Base-by-base conservation (phyloP, 23 tunicate genomes). In the Ciona savignyi region DNA sequence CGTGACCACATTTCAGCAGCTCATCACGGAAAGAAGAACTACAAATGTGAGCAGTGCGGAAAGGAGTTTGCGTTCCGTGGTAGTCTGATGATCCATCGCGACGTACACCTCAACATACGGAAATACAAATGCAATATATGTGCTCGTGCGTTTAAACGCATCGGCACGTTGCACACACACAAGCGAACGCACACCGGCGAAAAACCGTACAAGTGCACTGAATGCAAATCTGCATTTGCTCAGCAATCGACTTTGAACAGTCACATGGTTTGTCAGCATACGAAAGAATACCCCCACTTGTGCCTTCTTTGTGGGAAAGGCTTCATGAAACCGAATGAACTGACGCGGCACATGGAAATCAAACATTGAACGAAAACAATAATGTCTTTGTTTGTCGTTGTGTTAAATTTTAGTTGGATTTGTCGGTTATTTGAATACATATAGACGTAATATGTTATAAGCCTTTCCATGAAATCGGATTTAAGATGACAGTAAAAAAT, bases 311-410 rank as follows among this genome's bases (percentile, higher is more conserved):
- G 56, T 42, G 56, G 56, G 15, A 42, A 42, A 42, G 56, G 56
- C 9, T 42, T 42, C 15, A 42, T 42, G 15, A 42, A 42, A 42
- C 56, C 56, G 15, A 42, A 42, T 42, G 56, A 42, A 42, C 56
- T 42, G 11, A 42, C 56, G 15, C 9, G 56, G 15, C 56, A 42
- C 56, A 42, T 42, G 56, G 56, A 42, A 42, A 42, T 42, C 56
- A 42, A 42, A 42, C 56, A 42, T 42, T 42, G 56, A 42, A 42
- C 56, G n/a, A n/a, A n/a, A n/a, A n/a, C n/a, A n/a, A n/a, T n/a
- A n/a, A n/a, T n/a, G n/a, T n/a, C n/a, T n/a, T n/a, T n/a, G n/a
- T n/a, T n/a, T n/a, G n/a, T n/a, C n/a, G n/a, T n/a, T n/a, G n/a
- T n/a, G n/a, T n/a, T n/a, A n/a, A n/a, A n/a, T n/a, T n/a, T n/a